Base-by-base conservation (phyloP, 2,113 vertebrate genomes). In the Thunnus thynnus region DNA sequence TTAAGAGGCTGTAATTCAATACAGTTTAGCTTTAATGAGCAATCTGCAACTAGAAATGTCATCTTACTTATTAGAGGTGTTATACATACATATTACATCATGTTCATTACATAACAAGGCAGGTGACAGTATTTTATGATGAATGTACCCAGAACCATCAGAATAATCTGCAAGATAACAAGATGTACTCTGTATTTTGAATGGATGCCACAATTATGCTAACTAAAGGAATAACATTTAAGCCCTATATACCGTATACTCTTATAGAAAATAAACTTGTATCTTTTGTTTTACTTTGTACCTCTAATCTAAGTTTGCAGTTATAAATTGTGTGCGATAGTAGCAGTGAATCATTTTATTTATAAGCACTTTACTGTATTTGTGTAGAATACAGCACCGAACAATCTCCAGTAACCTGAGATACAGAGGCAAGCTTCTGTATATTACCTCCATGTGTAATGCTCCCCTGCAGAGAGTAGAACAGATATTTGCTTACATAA, bases 401-500 rank as follows among this genome's bases (percentile, higher is more conserved):
- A 9, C 67, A 69, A 13, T 1, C 17, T 60, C 27, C n/a, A 27
- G 4, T 48, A 27, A 68, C 5, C 16, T 32, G 2, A 25, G 16
- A 67, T 6, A n/a, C 44, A 47, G 36, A 65, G 14, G 27, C n/a
- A 70, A 7, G 30, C 14, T 16, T 81, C 46, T 48, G 16, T 20
- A 16, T 72, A 52, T 46, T 54, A 69, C 62, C 47, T 60, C 63
- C 13, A 3, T 44, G 62, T 54, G 4, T 32, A 22, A 63, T 25
- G 56, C 17, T 51, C 13, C 25, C n/a, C 54, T 56, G 70, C 32
- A 52, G 62, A 62, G 41, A 6, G 36, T 17, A 48, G 30, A 58
- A 50, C 62, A 65, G 2, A 71, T 72, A 66, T 70, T 72, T 56
- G 13, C 84, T 93, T 84, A 89, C 51, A 80, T 88, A 88, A 89